Evolutionary conservation across 2,113 vertebrate species (phyloP).

Genomic region (Microtus oregoni): DNA sequence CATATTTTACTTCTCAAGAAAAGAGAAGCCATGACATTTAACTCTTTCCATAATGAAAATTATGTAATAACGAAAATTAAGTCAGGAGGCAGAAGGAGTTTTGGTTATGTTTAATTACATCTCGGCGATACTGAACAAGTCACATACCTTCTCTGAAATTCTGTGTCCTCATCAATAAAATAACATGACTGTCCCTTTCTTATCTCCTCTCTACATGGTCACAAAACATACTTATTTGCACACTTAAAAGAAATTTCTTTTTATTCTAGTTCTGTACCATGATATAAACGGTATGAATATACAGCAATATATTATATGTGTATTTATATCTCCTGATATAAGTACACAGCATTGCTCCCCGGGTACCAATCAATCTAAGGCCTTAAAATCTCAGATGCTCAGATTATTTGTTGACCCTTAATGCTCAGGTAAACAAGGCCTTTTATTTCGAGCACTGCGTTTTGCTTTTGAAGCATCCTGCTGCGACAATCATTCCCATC

Average conservation of each 20-base stretch:
- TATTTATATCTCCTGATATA: background rate
- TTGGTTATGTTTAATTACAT: background rate
- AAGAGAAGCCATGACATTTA: conserved; percentile 45
- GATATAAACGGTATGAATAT: background rate
- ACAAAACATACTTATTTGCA: conserved; percentile 29
- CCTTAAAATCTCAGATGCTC: conserved; percentile 3
- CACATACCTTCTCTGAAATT: conserved; percentile 36
- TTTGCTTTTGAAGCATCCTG: background rate
- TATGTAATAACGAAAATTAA: conserved; percentile 36
- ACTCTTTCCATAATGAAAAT: conserved; percentile 17
- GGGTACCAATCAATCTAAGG: background rate
- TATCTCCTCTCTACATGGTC: background rate
- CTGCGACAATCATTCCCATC: background rate
- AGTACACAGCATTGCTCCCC: background rate
- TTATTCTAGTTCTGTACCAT: background rate
- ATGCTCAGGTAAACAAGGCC: background rate
- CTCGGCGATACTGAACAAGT: background rate
- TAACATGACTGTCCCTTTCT: background rate
- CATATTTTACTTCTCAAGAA: conserved; percentile 35
- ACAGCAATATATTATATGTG: background rate
- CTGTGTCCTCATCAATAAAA: conserved; percentile 15
- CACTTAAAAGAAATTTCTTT: background rate
- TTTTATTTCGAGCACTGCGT: background rate
- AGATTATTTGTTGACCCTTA: background rate
- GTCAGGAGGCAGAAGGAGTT: conserved; percentile 7